Evolutionary conservation across 2,888 invertebrate genomes (phyloP), one percentile per base, ranked within the genome.

Genomic region (Lypha dubia): DNA sequence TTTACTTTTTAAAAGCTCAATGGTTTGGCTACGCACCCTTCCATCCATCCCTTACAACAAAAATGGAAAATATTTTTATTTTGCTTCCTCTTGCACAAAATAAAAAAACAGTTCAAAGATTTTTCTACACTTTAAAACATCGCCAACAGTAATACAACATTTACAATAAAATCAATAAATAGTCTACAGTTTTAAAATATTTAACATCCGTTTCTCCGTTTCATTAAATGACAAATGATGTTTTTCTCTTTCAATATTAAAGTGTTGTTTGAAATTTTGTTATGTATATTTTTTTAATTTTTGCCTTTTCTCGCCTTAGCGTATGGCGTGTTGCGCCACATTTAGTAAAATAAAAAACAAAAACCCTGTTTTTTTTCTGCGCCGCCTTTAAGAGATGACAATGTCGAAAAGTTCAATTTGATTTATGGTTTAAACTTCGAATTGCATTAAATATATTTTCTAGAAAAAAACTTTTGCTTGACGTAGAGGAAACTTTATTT

Each of bases 341-440:
- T 44, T 49, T 22, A 24, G 15, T 0, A 38, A 38, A 62, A 28
- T 56, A 44, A 5, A 51, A 28, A 76, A 56, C 6, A 53, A 17
- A 28, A 28, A 24, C 51, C 51, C 38, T 41, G 20, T 44, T 51
- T 79, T 70, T 68, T 41, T n/a, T n/a, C n/a, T 58, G 32, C 51
- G 60, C 73, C 80, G 60, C 49, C 71, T n/a, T n/a, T n/a, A 84
- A 84, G 81, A 70, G 84, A 84, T 67, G 84, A 84, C 81, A 81
- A 51, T 74, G 77, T 84, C 81, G 77, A 77, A 80, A 84, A 84
- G 41, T 84, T 80, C 60, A 13, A 73, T 80, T 73, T 84, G 80
- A 84, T 84, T 84, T 84, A 84, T 84, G 73, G 80, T 68, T 80
- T 44, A 3, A 46, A 63, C 63, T 46, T 63, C 73, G 77, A 80